Base-by-base conservation (phyloP, 1,140 invertebrate species). In the Dolichoris vasculosae region DNA sequence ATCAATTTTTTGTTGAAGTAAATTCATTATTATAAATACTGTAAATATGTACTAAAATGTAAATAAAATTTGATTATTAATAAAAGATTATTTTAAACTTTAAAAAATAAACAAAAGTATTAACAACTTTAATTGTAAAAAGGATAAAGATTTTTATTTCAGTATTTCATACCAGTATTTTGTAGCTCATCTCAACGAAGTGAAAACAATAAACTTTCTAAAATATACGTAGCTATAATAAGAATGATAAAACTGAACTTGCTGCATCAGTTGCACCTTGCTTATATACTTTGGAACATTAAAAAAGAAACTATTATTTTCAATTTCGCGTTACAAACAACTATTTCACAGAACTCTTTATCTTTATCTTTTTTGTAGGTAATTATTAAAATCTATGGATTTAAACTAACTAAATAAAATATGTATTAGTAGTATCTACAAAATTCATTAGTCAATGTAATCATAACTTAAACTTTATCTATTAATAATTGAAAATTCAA, bases 11-110 rank as follows among this genome's bases (percentile, higher is more conserved):
- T 76, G 48, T 48, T 84, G 84, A 15, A 87, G 6, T 43, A 86
- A 26, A 40, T 64, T 26, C 9, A 89, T 35, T 30, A 86, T 8
- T 59, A 82, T 43, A 23, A 87, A 43, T 13, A 89, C 63, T 6
- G 63, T 64, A 17, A 87, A 38, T 26, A 20, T 55, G 38, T 76
- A 89, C 89, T 90, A 35, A 26, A 89, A 90, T 32, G 84, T 17
- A 43, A 77, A 75, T 48, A n/a, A n/a, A n/a, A 76, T 46, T 64
- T 64, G 3, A 64, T 63, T 63, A 64, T 64, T 64, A 64, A 4
- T 32, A 30, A 8, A 64, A 8, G 30, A 9, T 30, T 23, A 73
- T 38, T 7, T 73, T 73, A 40, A 11, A 8, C 6, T 73, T 38
- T 40, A 2, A 32, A 32, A 40, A 3, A 23, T 1, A 30, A 73